Evolutionary conservation across 1,140 invertebrate species (phyloP), one percentile per base, ranked within the genome.

Genomic region (Calosoma granatense): DNA sequence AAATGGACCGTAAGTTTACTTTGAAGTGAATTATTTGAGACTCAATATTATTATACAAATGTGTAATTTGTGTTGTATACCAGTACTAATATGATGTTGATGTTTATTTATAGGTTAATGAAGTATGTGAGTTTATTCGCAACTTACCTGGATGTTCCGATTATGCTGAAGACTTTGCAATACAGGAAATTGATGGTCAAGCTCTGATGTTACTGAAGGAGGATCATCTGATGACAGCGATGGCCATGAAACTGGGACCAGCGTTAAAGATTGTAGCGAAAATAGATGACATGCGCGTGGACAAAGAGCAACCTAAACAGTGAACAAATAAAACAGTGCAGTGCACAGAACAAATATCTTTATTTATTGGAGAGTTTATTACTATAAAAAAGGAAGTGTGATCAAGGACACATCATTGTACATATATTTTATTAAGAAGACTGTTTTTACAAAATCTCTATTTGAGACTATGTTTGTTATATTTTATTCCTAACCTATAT

Each of bases 101-200:
- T 20, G 20, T 17, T 56, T 58, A 61, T 61, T 64, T 64, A 58
- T 67, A 84, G 78, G 85, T 89, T 26, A 72, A 76, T 20, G 85
- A 90, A 66, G 86, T 88, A 0, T 86, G 82, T 66, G 90, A 95
- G 41, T 96, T 95, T 64, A 90, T 96, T 59, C 80, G 85, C 56
- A 87, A 83, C 60, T 76, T 96, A 56, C 87, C 87, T 0, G 94
- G 93, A 0, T 97, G 94, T 70, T 80, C 85, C 1, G 88, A 92
- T 64, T 97, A 97, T 68, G 94, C 92, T 0, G 92, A 97, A 68
- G 94, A 97, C 70, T 98, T 98, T 76, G 81, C 87, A 1, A 84
- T 90, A 54, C 93, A 97, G 69, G 94, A 97, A 74, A 97, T 98
- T 61, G 94, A 97, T 68, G 94, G 94, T 0, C 92, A 97, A 69